Evolutionary conservation across 2,888 invertebrate species (phyloP).

Genomic region (Conus canariensis): DNA sequence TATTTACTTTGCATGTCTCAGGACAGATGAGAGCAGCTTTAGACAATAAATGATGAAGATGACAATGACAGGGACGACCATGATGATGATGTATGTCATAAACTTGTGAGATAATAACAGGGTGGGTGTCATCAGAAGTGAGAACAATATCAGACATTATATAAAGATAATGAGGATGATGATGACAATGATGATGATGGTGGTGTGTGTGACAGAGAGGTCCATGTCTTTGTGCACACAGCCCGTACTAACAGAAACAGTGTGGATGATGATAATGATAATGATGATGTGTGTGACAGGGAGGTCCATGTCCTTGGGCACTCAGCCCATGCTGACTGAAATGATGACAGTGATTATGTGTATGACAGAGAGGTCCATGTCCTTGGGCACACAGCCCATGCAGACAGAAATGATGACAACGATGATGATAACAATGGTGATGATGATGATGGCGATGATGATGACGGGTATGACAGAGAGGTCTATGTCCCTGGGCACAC

Average conservation of each 20-base stretch:
- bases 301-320: not conserved
- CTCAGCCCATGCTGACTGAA: not conserved
- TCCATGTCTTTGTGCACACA: not conserved
- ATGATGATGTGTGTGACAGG: not conserved
- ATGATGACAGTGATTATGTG: not conserved
- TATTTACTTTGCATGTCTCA: no score
- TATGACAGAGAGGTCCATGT: constrained; percentile 59
- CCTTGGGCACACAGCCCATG: constrained; percentile 53
- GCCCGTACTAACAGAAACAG: not conserved
- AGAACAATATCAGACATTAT: no score
- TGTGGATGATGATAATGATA: not conserved
- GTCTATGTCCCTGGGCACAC: constrained; percentile 61
- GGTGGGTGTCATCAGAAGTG: no score
- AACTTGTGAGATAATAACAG: no score
- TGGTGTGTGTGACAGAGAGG: not conserved
- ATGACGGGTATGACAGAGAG: constrained; percentile 58
- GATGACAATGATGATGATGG: not conserved
- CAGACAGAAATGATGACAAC: constrained; percentile 54
- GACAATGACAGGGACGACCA: no score
- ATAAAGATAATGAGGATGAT: no score
- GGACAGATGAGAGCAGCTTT: no score
- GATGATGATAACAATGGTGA: no score
- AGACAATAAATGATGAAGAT: not conserved
- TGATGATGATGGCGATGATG: not conserved
- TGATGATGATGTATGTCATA: no score